Evolutionary conservation across 2,888 invertebrate genomes (phyloP).

Genomic region (Pseudococcus viburni): DNA sequence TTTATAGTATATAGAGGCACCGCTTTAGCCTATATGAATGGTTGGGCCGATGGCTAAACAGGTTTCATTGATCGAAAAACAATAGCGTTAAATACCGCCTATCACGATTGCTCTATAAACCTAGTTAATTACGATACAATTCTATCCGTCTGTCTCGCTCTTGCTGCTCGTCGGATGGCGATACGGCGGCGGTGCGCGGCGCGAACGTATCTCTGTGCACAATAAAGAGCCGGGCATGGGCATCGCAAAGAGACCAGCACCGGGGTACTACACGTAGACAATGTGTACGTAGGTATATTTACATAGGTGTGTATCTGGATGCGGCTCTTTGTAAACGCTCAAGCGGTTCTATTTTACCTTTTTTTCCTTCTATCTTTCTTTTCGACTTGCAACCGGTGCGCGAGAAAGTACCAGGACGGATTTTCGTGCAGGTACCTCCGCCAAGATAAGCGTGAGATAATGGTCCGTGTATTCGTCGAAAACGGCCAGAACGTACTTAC

Average conservation of each 20-base stretch:
- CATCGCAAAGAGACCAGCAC: constrained; percentile 1
- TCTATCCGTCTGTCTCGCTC: constrained; percentile 21
- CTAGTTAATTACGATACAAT: constrained; percentile 60
- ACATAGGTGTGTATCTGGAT: constrained; percentile 40
- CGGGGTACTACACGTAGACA: background rate
- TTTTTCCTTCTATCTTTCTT: background rate
- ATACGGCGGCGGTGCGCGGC: background rate
- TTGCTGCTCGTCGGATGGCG: background rate
- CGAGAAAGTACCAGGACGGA: constrained; percentile 14
- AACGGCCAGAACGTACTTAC: background rate
- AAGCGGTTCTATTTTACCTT: background rate
- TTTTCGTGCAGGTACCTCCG: constrained; percentile 35
- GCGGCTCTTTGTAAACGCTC: background rate
- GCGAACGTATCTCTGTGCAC: background rate
- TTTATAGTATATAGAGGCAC: background rate
- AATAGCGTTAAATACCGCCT: constrained; percentile 63
- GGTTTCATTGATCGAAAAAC: constrained; percentile 64
- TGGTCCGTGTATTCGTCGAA: background rate
- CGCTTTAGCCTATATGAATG: constrained; percentile 33
- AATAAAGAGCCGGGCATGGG: constrained; percentile 30
- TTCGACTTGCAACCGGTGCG: background rate
- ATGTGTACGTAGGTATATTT: constrained; percentile 49
- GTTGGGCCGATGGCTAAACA: constrained; percentile 54
- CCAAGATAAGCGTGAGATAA: constrained; percentile 47
- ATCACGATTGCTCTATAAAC: constrained; percentile 66